Conservation (phyloP, 2,113 vertebrate species). For the Gobius niger region DNA sequence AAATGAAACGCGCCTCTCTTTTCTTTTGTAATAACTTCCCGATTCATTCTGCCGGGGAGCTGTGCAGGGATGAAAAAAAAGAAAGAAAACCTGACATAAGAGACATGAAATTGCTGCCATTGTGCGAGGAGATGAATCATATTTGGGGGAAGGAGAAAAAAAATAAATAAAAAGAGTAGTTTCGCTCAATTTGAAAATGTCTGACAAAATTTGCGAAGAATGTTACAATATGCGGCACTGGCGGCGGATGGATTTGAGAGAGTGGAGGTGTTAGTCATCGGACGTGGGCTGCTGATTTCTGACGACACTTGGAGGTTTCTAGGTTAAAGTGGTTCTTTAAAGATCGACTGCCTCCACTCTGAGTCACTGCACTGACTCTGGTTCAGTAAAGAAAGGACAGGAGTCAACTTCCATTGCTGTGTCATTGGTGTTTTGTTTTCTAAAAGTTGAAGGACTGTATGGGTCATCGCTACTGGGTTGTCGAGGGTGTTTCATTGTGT, state of each 20-base stretch:
- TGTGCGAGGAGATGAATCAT: background rate
- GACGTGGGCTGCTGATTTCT: background rate
- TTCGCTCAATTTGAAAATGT: background rate
- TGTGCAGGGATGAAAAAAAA: background rate
- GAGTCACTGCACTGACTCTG: background rate
- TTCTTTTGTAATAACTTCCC: slow-evolving; percentile 38
- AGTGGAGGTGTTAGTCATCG: background rate
- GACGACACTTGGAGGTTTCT: background rate
- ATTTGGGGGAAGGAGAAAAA: background rate
- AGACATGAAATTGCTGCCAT: slow-evolving; percentile 7
- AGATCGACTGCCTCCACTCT: background rate
- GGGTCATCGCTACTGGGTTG: too few relatives aligned
- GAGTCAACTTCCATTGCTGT: background rate
- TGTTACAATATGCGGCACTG: background rate
- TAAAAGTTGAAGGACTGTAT: too few relatives aligned
- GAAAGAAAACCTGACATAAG: slow-evolving; percentile 2
- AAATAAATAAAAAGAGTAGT: too few relatives aligned
- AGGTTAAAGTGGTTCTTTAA: background rate
- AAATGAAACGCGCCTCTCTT: slow-evolving; percentile 56
- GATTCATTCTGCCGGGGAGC: slow-evolving; percentile 19
- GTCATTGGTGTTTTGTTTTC: too few relatives aligned
- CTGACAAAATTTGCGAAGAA: background rate
- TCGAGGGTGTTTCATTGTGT: too few relatives aligned
- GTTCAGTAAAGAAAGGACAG: background rate
- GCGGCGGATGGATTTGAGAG: background rate